Evolutionary conservation across 1,140 invertebrate genomes (phyloP).

Genomic region (Brachystomella parvula): DNA sequence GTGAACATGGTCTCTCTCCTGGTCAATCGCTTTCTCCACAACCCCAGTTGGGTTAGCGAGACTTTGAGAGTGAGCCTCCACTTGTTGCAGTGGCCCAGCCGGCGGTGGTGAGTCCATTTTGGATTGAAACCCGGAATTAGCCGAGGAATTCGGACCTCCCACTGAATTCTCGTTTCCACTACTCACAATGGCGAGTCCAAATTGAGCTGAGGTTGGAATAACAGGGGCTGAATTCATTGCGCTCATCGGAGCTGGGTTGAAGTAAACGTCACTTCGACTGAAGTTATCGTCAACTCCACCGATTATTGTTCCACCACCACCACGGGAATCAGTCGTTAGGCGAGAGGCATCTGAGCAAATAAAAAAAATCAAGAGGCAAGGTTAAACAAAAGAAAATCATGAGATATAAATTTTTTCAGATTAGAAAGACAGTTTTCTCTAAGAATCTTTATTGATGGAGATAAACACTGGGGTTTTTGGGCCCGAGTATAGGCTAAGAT

Average conservation of each 20-base stretch:
- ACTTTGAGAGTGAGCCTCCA: background rate
- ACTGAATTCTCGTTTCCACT: constrained; percentile 18
- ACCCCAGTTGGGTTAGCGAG: background rate
- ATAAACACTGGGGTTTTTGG: too few relatives aligned
- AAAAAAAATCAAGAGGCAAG: too few relatives aligned
- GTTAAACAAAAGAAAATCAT: background rate
- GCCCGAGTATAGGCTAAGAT: too few relatives aligned
- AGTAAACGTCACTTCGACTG: constrained; percentile 71
- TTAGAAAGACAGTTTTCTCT: too few relatives aligned
- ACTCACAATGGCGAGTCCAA: constrained; percentile 67
- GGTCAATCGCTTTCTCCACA: constrained; percentile 27
- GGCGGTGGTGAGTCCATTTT: background rate
- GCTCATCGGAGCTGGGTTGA: constrained; percentile 59
- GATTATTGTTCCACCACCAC: constrained; percentile 44
- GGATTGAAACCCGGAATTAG: too few relatives aligned
- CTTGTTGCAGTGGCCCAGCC: background rate
- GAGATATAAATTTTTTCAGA: too few relatives aligned
- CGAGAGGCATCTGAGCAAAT: constrained; percentile 24
- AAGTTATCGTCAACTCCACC: constrained; percentile 60
- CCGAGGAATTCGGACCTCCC: background rate
- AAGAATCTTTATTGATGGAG: too few relatives aligned
- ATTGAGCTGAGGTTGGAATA: constrained; percentile 73
- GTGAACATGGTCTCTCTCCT: constrained; percentile 47
- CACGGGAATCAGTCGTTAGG: constrained; percentile 27
- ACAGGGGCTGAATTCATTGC: constrained; percentile 67